These are phyloP conservation scores for Autographa pulchrina DNA, from an alignment of 2,888 invertebrate genomes.

Conservation along the genomic window DNA sequence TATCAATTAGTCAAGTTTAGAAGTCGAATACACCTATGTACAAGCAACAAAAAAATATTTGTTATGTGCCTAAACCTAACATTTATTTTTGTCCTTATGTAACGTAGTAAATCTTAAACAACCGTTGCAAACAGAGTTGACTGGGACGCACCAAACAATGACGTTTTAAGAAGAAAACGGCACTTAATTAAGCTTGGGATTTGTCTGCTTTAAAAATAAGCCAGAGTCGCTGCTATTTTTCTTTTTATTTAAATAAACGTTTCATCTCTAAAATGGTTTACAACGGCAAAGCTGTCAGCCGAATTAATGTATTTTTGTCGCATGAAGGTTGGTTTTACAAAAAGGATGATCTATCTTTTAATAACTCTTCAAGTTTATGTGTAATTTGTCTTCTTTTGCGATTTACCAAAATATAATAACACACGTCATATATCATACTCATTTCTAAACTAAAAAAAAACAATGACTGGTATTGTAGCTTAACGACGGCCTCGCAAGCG, in stretches of 20 bases:
- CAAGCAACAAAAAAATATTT: no score
- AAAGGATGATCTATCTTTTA: neutral
- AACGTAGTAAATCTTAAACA: conserved; percentile 46
- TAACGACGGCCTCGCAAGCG: neutral
- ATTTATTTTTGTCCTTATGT: neutral
- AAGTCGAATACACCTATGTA: no score
- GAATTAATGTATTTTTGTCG: neutral
- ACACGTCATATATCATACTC: neutral
- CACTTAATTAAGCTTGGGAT: conserved; percentile 53
- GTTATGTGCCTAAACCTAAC: no score
- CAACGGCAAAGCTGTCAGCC: neutral
- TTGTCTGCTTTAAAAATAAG: conserved; percentile 44
- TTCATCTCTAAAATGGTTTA: conserved; percentile 1
- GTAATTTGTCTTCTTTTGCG: neutral
- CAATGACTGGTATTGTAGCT: neutral
- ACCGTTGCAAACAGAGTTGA: conserved; percentile 47
- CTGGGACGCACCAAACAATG: conserved; percentile 44
- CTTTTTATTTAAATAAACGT: conserved; percentile 9
- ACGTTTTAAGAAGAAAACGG: conserved; percentile 54
- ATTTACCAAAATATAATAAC: neutral
- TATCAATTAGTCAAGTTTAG: neutral
- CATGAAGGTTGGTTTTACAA: neutral
- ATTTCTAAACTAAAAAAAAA: neutral
- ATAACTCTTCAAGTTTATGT: neutral
- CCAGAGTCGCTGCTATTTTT: conserved; percentile 19